These are phyloP conservation scores for Australoheros facetus DNA, from an alignment of 2,797 vertebrate species.

Conservation along the genomic window DNA sequence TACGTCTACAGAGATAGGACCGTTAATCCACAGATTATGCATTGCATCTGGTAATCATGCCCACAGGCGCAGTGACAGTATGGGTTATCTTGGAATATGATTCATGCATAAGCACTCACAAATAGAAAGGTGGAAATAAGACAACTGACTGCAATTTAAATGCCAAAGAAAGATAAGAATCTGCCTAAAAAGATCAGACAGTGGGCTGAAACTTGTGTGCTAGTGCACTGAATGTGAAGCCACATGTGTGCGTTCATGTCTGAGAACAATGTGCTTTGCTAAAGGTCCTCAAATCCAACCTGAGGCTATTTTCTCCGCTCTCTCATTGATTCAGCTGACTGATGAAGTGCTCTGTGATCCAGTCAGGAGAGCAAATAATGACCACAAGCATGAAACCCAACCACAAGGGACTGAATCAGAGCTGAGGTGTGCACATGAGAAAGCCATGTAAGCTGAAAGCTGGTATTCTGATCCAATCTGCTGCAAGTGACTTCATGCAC, in stretches of 20 bases:
- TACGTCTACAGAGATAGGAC: constrained; percentile 34
- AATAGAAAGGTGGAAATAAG: not conserved
- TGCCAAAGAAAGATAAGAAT: constrained; percentile 1
- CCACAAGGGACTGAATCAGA: constrained; percentile 19
- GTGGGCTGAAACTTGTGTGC: not conserved
- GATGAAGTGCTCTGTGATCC: constrained; percentile 64
- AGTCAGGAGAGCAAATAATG: constrained; percentile 56
- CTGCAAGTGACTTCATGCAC: constrained; percentile 26
- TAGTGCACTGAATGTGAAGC: not conserved
- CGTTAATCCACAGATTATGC: constrained; percentile 26
- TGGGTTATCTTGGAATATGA: constrained; percentile 32
- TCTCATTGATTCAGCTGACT: constrained; percentile 58
- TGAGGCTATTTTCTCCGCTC: constrained; percentile 14
- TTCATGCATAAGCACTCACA: constrained; percentile 12
- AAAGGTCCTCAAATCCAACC: constrained; percentile 40
- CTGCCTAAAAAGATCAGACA: not conserved
- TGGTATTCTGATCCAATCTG: constrained; percentile 41
- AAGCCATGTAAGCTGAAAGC: constrained; percentile 22
- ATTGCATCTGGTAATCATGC: constrained; percentile 30
- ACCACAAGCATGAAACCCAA: constrained; percentile 38
- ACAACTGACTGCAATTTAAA: constrained; percentile 1
- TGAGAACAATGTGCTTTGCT: constrained; percentile 13
- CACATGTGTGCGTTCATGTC: not conserved
- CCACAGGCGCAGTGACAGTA: constrained; percentile 13
- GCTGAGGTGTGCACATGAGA: constrained; percentile 3